phyloP scores from a whole-genome alignment of 2,797 vertebrate genomes.

The Mormyrus hasselquistii region DNA sequence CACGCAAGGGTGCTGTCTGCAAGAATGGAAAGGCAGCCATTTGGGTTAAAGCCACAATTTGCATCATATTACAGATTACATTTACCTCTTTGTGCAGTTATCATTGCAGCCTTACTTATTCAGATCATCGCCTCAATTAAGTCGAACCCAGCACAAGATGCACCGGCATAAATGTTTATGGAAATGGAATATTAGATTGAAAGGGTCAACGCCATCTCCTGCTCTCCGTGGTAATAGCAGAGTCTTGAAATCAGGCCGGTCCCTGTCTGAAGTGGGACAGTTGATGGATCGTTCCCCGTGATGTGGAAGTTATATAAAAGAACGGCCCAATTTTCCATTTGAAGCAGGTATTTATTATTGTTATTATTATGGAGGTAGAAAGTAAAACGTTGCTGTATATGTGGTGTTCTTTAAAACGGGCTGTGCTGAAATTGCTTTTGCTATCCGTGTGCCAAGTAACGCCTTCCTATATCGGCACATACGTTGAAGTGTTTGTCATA shows the following conservation, averaged over 20 bases:
- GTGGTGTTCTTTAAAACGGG: conserved; percentile 28
- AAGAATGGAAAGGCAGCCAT: conserved; percentile 10
- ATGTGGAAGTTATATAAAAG: conserved; percentile 62
- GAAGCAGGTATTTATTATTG: conserved; percentile 45
- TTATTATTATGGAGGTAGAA: conserved; percentile 57
- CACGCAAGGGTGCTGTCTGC: neutral
- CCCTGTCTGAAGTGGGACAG: conserved; percentile 66
- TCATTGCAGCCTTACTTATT: conserved; percentile 65
- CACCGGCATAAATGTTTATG: conserved; percentile 75
- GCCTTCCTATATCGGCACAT: conserved; percentile 1
- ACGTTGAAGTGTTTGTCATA: neutral
- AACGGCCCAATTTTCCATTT: conserved; percentile 62
- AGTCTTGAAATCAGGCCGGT: conserved; percentile 72
- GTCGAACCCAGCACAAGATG: conserved; percentile 67
- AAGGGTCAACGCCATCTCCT: conserved; percentile 60
- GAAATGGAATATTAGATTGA: conserved; percentile 71
- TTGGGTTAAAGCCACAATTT: conserved; percentile 60
- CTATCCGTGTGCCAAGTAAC: conserved; percentile 1
- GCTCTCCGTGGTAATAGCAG: conserved; percentile 69
- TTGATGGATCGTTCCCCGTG: conserved; percentile 60
- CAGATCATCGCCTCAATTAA: conserved; percentile 74
- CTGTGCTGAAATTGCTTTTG: conserved; percentile 18
- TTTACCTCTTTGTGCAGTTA: conserved; percentile 58
- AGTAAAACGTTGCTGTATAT: conserved; percentile 51
- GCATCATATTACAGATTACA: conserved; percentile 69